Evolutionary conservation across 1,140 invertebrate species (phyloP), one percentile per base, ranked within the genome.

Genomic region (Diplogasteroides magnus): DNA sequence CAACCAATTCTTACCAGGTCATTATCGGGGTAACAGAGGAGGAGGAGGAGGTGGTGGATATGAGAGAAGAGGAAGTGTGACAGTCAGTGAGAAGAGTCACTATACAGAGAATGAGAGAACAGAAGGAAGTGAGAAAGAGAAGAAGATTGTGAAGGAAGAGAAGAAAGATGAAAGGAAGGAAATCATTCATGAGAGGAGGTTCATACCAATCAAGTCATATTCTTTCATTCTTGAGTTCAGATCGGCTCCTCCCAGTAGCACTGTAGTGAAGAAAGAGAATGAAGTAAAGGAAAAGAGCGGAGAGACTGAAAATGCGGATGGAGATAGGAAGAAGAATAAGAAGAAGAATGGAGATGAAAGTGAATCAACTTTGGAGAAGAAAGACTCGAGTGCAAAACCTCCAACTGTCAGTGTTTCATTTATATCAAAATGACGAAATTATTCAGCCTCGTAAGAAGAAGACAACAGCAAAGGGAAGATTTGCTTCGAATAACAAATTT

Each of bases 91-190:
- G 28, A 61, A 1, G 11, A 25, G 25, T 61, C 13, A 15, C 13
- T 61, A 26, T 61, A 26, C 23, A 13, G 25, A 25, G 25, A 14
- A 23, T 14, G 26, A 55, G 57, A 27, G 57, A n/a, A 60, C 55
- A 67, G 27, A 60, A 55, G 31, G 56, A 67, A 58, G 37, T 11
- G 37, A 48, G 37, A 48, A 48, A 48, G 37, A 48, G 37, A 48
- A 6, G 37, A 48, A 48, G 19, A n/a, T n/a, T 6, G 37, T 11
- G 37, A 48, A 48, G 6, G 6, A 19, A 48, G 37, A 48, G 37
- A 48, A n/a, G 37, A 48, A 48, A 48, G 37, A 48, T 48, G 37
- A 48, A 48, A 48, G 37, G 37, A 48, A 6, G 37, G 37, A 48
- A 19, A 48, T n/a, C n/a, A n/a, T n/a, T n/a, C n/a, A n/a, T n/a